phyloP scores from a whole-genome alignment of 2,888 invertebrate species.

The Trissolcus brochymenae region DNA sequence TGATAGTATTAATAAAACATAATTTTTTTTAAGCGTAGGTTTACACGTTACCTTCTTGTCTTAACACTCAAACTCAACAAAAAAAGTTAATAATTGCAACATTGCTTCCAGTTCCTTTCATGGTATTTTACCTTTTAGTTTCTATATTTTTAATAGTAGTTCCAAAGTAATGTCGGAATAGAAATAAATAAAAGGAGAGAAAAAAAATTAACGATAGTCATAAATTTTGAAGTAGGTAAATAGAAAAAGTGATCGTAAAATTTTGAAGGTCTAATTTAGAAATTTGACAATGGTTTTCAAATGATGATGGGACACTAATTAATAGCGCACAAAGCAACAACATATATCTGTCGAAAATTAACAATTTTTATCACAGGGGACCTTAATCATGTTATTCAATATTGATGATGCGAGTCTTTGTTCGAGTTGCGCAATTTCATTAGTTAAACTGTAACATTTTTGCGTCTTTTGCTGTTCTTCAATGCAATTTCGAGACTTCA shows the following conservation, averaged over 20 bases:
- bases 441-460: not conserved
- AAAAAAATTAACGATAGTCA: no score
- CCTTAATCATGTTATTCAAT: conserved; percentile 46
- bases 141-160: not conserved
- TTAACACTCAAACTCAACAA: no score
- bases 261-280: not conserved
- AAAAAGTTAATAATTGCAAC: no score
- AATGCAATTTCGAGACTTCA: not conserved
- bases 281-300: not conserved
- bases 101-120: not conserved
- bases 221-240: no score
- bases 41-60: no score
- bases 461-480: no score
- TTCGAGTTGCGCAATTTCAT: conserved; percentile 52
- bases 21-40: no score
- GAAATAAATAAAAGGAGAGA: no score
- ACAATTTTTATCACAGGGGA: conserved; percentile 32
- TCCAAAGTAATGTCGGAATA: no score
- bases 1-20: no score
- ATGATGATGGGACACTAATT: conserved; percentile 17
- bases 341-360: conserved; percentile 44
- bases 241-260: no score
- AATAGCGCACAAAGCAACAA: conserved; percentile 27
- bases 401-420: conserved; percentile 26
- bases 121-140: not conserved